phyloP scores from a whole-genome alignment of 2,113 vertebrate species.

The Gallinago undulata region DNA sequence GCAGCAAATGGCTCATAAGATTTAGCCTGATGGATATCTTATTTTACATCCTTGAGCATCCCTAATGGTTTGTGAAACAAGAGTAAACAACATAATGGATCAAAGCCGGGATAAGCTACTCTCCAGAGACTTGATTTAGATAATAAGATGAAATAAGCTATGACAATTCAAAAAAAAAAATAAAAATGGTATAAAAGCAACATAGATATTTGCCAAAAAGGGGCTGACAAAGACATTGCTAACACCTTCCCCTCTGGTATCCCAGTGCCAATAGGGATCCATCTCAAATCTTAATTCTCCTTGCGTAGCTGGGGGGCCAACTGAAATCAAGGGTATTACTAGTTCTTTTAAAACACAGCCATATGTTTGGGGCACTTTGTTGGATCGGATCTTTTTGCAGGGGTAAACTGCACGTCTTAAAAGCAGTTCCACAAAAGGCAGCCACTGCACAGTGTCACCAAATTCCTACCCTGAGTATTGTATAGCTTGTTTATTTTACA shows the following conservation, averaged over 20 bases:
- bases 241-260: background rate
- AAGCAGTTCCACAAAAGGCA: background rate
- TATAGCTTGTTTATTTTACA: background rate
- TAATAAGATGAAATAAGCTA: background rate
- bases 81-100: constrained; percentile 31
- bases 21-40: constrained; percentile 1
- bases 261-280: background rate
- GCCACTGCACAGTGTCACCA: fast-evolving
- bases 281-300: background rate
- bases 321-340: background rate
- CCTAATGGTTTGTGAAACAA: constrained; percentile 30
- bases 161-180: background rate
- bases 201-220: background rate
- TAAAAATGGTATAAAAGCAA: background rate
- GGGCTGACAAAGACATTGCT: background rate
- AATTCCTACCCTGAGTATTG: background rate
- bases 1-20: background rate
- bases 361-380: too few relatives aligned
- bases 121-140: background rate
- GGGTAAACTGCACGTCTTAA: background rate
- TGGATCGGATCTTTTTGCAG: background rate
- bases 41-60: background rate
- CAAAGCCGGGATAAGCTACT: background rate
- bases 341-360: background rate
- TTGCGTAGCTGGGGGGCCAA: background rate